phyloP scores from a whole-genome alignment of 2,113 vertebrate genomes.

The Lepidothrix coronata region DNA sequence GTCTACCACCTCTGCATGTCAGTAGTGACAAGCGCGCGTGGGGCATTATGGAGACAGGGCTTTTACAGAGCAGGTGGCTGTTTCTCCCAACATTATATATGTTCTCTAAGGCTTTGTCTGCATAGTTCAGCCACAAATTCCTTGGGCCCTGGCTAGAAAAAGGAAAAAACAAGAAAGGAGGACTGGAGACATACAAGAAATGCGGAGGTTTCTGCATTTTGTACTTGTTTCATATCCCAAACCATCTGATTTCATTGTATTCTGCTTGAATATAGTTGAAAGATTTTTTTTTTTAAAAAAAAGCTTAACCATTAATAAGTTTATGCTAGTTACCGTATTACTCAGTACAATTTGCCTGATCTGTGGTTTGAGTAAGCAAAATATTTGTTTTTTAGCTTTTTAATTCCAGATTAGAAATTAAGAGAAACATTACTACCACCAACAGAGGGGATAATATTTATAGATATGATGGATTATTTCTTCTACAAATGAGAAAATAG shows the following conservation, averaged over 20 bases:
- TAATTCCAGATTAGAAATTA: background rate
- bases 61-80: background rate
- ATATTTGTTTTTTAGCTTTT: background rate
- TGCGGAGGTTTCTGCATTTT: background rate
- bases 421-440: accelerated
- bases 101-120: background rate
- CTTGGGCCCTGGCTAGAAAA: background rate
- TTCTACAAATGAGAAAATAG: accelerated
- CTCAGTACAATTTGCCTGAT: background rate
- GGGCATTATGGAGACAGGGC: accelerated
- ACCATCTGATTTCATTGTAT: background rate
- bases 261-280: background rate
- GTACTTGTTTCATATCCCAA: background rate
- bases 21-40: accelerated
- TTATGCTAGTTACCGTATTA: accelerated
- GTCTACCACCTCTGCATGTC: background rate
- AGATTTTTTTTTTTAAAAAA: background rate
- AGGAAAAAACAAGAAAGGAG: background rate
- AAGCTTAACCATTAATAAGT: background rate
- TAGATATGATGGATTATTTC: background rate
- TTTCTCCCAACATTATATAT: background rate
- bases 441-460: accelerated
- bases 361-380: background rate
- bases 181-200: accelerated
- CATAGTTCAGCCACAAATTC: background rate